Conservation (phyloP, 2,888 invertebrate species). For the Morinoia aosen region DNA sequence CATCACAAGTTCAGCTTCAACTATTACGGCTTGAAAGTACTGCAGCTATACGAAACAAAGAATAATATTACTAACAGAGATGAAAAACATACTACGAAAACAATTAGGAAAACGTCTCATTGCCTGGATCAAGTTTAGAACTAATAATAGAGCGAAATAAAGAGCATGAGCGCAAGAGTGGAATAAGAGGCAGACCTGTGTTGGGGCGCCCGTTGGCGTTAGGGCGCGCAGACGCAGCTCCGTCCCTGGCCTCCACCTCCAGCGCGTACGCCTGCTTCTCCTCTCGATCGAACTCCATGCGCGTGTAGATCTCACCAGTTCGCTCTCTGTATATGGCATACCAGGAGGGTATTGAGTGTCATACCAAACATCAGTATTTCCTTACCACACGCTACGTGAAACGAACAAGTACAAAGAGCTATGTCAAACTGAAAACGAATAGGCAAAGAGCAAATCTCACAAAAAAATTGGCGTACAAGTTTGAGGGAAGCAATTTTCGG, state of each 20-base stretch:
- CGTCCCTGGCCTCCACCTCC: conserved; percentile 96
- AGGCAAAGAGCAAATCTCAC: not conserved
- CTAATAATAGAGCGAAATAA: not conserved
- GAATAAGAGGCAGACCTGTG: conserved; percentile 81
- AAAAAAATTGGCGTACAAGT: not conserved
- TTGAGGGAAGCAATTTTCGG: not conserved
- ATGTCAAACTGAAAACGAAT: not conserved
- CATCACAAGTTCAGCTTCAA: not conserved
- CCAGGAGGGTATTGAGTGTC: not conserved
- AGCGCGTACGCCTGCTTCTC: conserved; percentile 97
- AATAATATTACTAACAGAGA: not conserved
- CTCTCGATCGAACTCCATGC: conserved; percentile 96
- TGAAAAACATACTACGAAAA: not conserved
- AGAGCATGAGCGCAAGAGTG: not conserved
- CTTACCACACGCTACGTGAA: not conserved
- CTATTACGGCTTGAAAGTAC: not conserved
- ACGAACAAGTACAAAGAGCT: not conserved
- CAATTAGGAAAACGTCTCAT: not conserved
- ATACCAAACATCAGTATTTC: not conserved
- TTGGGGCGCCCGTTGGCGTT: conserved; percentile 94
- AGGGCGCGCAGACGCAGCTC: conserved; percentile 94
- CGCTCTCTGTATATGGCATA: conserved; percentile 77
- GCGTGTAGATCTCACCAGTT: conserved; percentile 95
- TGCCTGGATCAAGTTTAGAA: not conserved
- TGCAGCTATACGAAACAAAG: not conserved